Base-by-base conservation (phyloP, 2,888 invertebrate species). In the Napeogenes sylphis region DNA sequence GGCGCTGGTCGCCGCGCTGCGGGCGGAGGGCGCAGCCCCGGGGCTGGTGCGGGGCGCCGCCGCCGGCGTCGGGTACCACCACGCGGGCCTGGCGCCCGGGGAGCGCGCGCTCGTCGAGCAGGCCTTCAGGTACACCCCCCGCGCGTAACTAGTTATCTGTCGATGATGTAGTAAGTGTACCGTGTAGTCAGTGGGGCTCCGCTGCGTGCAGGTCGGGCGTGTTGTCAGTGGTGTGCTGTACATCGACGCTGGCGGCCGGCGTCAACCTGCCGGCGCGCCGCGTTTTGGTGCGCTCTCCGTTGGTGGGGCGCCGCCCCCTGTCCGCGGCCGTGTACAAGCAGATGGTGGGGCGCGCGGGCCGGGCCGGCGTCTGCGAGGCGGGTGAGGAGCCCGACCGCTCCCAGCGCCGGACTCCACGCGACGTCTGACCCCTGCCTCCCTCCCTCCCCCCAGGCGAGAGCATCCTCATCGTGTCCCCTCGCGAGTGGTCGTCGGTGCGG, bases 161-260 rank as follows among this genome's bases (percentile, higher is more conserved):
- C 21, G 21, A 21, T 21, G 21, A 21, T 21, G 21, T 21, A 21
- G 21, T 21, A 21, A 21, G 21, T 21, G 21, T 21, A 21, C 21
- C 21, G 21, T 21, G 21, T 21, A 21, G 21, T 21, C 21, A 21
- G 10, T 42, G 42, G 3, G 10, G 42, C 12, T 42, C 42, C 3
- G 12, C 10, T 58, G 5, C 58, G 21, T 6, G 0, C 57, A 92
- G 94, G 68, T 91, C 92, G n/a, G 97, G 97, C 0, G 93, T 93
- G n/a, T 85, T 99, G 45, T 95, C 94, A 66, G 95, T 98, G 42
- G 92, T 99, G 68, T 97, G 98, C 79, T 98, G 98, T 80, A 99
- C 99, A 0, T 98, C 98, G 0, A 99, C 99, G 0, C 90, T 99
- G 69, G 99, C 99, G n/a, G 98, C 99, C 32, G 99, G 99, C 3